Percentiles rank a stretch among this genome's conserved stretches.
Conservation (phyloP, 2,888 invertebrate species). For the Zonitis immaculata region DNA sequence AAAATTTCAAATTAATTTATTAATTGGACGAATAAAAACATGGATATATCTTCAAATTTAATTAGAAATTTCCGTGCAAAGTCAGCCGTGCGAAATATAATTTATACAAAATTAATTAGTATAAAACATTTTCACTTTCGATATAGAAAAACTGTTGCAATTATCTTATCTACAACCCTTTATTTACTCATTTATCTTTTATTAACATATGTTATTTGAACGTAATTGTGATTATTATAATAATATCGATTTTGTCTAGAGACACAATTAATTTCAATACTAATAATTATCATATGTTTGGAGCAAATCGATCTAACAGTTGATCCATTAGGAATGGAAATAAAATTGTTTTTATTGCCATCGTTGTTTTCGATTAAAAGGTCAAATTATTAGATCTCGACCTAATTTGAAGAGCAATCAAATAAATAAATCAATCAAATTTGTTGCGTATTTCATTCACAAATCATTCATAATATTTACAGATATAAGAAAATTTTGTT, state of each 20-base stretch:
- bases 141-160: background rate
- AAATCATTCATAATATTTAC: background rate
- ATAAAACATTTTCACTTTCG: background rate
- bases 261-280: background rate
- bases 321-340: too few species aligned
- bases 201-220: constrained; percentile 18
- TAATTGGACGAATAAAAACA: too few species aligned
- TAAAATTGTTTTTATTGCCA: too few species aligned
- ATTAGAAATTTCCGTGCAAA: background rate
- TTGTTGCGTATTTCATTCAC: too few species aligned
- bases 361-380: background rate
- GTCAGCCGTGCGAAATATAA: background rate
- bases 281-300: background rate
- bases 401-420: background rate
- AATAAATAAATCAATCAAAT: background rate
- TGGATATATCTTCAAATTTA: background rate
- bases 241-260: constrained; percentile 14
- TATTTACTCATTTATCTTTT: constrained; percentile 12
- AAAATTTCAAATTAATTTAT: too few species aligned
- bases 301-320: background rate
- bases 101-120: background rate
- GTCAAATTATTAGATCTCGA: too few species aligned
- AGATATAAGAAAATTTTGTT: background rate
- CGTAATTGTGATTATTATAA: constrained; percentile 13
- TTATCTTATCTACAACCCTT: constrained; percentile 13